Conservation (phyloP, 1,140 invertebrate genomes). For the Zaprionus nigranus region DNA sequence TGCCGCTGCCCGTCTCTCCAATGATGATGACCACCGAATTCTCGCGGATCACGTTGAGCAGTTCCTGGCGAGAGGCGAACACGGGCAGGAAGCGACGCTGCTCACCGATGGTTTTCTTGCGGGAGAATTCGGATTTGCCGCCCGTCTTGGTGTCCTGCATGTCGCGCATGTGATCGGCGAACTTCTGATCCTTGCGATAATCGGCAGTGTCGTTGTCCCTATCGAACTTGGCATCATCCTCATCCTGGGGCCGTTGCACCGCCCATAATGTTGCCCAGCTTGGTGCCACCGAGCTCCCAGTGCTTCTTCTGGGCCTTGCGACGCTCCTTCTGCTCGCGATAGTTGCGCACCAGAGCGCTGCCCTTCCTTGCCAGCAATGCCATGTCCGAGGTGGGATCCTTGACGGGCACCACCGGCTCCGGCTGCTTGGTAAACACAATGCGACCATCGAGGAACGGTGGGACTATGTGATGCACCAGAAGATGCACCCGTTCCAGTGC, state of each 20-base stretch:
- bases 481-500: conserved; percentile 96
- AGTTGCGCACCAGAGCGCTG: conserved; percentile 93
- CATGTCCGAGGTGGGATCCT: conserved; percentile 99
- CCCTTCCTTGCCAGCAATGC: conserved; percentile 98
- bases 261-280: conserved; percentile 98
- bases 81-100: conserved; percentile 97
- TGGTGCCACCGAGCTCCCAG: conserved; percentile 99
- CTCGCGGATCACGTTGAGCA: conserved; percentile 96
- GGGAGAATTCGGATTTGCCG: conserved; percentile 95
- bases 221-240: conserved; percentile 88
- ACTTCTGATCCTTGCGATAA: conserved; percentile 96
- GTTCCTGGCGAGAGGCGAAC: conserved; percentile 97
- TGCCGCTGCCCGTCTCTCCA: conserved; percentile 99
- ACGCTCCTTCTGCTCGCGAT: conserved; percentile 98
- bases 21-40: conserved; percentile 98
- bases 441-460: conserved; percentile 98
- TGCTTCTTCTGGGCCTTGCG: conserved; percentile 99
- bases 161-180: conserved; percentile 96
- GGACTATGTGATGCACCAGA: conserved; percentile 99
- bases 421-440: conserved; percentile 99
- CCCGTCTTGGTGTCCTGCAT: conserved; percentile 84
- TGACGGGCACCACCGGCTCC: conserved; percentile 94
- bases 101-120: conserved; percentile 93
- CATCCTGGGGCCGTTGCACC: conserved; percentile 93
- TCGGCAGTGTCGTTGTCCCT: conserved; percentile 88